phyloP scores from a whole-genome alignment of 2,888 invertebrate genomes.

The Polylopha cassiicola region DNA sequence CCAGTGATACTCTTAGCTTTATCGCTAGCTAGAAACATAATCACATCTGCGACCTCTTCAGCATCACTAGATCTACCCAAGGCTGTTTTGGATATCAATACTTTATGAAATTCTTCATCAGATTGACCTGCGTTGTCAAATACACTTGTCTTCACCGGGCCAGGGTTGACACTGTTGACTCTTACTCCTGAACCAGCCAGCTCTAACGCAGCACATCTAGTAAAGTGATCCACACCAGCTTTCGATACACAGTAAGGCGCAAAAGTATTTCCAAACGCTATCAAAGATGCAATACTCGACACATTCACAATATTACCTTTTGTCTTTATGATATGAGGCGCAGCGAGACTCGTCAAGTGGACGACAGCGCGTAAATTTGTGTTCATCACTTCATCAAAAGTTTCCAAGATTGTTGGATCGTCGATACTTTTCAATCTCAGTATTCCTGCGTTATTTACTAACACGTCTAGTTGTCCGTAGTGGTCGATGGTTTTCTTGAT shows the following conservation, averaged over 20 bases:
- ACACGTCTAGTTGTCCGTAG: conserved; percentile 40
- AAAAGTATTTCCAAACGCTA: conserved; percentile 11
- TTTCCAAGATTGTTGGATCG: conserved; percentile 30
- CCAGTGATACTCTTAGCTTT: conserved; percentile 38
- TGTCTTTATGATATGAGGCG: conserved; percentile 36
- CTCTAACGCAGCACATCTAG: conserved; percentile 81
- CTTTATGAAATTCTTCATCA: too few species aligned
- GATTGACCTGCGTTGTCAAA: not conserved
- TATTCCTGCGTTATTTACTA: conserved; percentile 45
- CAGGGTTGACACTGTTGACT: conserved; percentile 83
- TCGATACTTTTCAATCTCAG: conserved; percentile 13
- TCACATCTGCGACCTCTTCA: conserved; percentile 33
- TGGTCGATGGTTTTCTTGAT: conserved; percentile 34
- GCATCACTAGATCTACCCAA: conserved; percentile 17
- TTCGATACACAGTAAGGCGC: conserved; percentile 81
- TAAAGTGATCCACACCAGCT: conserved; percentile 84
- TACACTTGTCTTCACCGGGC: not conserved
- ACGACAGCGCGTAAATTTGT: conserved; percentile 38
- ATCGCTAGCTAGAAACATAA: conserved; percentile 36
- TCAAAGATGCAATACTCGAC: conserved; percentile 35
- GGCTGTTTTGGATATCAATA: conserved; percentile 1
- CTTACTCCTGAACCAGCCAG: conserved; percentile 75
- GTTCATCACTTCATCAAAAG: conserved; percentile 37
- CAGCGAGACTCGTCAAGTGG: conserved; percentile 34
- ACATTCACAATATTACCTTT: conserved; percentile 47